These are phyloP conservation scores for Dipodomys spectabilis DNA, from an alignment of 2,113 vertebrate genomes.

Conservation along the genomic window DNA sequence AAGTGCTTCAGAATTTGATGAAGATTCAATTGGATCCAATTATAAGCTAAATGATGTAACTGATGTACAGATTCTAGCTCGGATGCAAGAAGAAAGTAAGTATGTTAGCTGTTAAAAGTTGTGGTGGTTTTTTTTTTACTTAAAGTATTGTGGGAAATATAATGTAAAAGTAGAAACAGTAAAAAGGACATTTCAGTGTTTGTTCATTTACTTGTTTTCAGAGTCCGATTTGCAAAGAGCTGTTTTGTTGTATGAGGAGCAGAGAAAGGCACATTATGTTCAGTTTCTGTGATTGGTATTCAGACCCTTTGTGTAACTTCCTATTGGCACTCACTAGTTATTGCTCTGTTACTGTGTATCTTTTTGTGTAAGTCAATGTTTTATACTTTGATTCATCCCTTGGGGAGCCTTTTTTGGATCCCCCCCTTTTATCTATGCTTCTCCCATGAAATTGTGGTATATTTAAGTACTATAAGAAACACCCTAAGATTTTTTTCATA, in stretches of 20 bases:
- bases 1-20: slow-evolving; percentile 99
- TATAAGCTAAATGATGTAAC: slow-evolving; percentile 99
- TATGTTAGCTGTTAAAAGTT: slow-evolving; percentile 73
- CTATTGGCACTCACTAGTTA: background rate
- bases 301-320: background rate
- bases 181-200: background rate
- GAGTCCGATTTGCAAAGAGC: background rate
- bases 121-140: background rate
- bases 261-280: background rate
- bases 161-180: slow-evolving; percentile 11
- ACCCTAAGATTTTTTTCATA: slow-evolving; percentile 26
- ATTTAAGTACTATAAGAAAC: background rate
- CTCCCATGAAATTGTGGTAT: background rate
- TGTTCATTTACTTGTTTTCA: slow-evolving; percentile 30
- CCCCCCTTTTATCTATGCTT: background rate
- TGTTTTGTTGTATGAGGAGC: background rate
- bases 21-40: slow-evolving; percentile 98
- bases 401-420: background rate
- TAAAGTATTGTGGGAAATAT: slow-evolving; percentile 13
- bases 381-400: background rate
- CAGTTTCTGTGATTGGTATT: background rate
- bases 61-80: slow-evolving; percentile 97
- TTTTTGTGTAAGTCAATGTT: slow-evolving; percentile 18
- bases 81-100: slow-evolving; percentile 99
- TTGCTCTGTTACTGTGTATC: background rate